A percentile compares a stretch with the other conserved stretches of the same genome.
Evolutionary conservation across 1,140 invertebrate genomes (phyloP).

Genomic region (Pseudomyrmex cubaensis): DNA sequence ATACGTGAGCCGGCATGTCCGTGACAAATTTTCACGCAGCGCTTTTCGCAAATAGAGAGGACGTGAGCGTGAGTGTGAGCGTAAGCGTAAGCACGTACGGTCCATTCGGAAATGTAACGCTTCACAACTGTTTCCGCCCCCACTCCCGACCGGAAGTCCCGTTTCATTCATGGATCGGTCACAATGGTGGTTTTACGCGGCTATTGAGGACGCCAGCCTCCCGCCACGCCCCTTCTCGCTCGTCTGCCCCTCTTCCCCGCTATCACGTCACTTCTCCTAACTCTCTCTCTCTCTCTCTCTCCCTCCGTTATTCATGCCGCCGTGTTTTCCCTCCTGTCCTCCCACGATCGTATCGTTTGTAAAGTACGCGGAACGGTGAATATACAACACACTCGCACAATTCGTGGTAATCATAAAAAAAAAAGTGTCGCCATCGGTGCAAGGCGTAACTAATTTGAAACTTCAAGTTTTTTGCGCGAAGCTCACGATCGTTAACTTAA

Average conservation of each 20-base stretch:
- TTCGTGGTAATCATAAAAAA: constrained; percentile 60
- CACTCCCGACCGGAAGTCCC: constrained; percentile 82
- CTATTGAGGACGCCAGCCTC: constrained; percentile 80
- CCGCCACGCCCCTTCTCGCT: constrained; percentile 69
- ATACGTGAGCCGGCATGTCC: background rate
- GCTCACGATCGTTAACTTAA: constrained; percentile 5
- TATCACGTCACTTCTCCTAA: background rate
- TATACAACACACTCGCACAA: constrained; percentile 38
- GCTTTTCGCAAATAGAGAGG: constrained; percentile 25
- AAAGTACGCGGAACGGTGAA: constrained; percentile 58
- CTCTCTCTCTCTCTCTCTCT: background rate
- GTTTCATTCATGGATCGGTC: constrained; percentile 83
- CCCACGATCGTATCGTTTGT: constrained; percentile 28
- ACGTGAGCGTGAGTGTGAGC: constrained; percentile 30
- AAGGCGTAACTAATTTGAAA: constrained; percentile 48
- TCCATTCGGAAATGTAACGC: constrained; percentile 81
- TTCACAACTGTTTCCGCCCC: constrained; percentile 83
- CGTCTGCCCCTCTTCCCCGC: constrained; percentile 17
- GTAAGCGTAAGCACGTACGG: constrained; percentile 65
- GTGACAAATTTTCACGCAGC: constrained; percentile 24
- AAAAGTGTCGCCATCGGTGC: constrained; percentile 48
- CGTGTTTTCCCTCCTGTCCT: background rate
- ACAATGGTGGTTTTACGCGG: constrained; percentile 83
- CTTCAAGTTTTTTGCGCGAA: constrained; percentile 41
- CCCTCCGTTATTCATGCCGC: background rate